Evolutionary conservation across 2,113 vertebrate genomes (phyloP).

Genomic region (Sula dactylatra): DNA sequence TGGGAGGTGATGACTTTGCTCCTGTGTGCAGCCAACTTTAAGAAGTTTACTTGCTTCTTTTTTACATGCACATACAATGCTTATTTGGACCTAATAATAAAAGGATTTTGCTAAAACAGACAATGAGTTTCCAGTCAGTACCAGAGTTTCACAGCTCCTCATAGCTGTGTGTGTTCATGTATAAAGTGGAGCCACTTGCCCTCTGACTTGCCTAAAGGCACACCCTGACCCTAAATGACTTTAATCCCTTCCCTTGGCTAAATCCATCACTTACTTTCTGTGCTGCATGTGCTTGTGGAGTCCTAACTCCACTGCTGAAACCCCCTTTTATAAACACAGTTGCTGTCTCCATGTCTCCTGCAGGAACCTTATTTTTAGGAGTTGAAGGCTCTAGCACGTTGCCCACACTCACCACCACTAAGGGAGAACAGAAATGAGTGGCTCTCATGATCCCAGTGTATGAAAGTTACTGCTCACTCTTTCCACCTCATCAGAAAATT

Average conservation of each 20-base stretch:
- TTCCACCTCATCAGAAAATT: constrained; percentile 40
- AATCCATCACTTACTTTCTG: background rate
- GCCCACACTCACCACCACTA: background rate
- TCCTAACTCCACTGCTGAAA: background rate
- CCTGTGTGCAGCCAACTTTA: background rate
- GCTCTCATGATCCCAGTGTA: background rate
- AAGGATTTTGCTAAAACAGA: background rate
- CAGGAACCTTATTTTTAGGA: background rate
- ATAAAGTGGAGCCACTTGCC: background rate
- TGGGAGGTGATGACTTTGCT: background rate
- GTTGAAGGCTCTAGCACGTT: background rate
- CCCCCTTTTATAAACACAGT: background rate
- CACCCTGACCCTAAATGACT: background rate
- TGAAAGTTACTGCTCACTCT: constrained; percentile 43
- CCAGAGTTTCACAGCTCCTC: background rate
- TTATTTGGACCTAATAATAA: background rate
- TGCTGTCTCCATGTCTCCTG: background rate
- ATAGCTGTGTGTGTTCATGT: background rate
- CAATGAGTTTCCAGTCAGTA: background rate
- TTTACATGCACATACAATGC: too few relatives aligned
- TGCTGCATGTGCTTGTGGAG: background rate
- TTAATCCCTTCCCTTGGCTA: background rate
- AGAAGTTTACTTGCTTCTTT: background rate
- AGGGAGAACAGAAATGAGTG: background rate
- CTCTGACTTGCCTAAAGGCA: background rate